Percentiles rank a stretch among this genome's conserved stretches.
These are phyloP conservation scores for Arctia plantaginis DNA, from an alignment of 2,888 invertebrate species.

Conservation along the genomic window DNA sequence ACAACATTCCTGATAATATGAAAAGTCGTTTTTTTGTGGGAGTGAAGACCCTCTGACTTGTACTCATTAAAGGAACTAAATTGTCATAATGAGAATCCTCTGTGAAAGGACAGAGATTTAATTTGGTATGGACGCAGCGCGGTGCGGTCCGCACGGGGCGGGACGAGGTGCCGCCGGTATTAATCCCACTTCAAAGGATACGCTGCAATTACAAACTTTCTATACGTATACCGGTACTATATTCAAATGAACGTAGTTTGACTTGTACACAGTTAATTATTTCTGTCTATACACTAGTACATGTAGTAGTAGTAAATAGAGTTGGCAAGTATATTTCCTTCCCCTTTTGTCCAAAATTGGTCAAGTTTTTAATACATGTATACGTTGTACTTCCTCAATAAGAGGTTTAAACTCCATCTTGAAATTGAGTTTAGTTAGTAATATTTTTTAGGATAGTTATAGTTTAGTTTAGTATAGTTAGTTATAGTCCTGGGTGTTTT, in stretches of 20 bases:
- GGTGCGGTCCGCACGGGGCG: conserved; percentile 49
- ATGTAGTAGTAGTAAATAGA: neutral
- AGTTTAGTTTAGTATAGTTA: no score
- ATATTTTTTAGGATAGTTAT: no score
- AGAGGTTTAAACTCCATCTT: no score
- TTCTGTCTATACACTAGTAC: conserved; percentile 31
- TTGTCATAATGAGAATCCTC: conserved; percentile 74
- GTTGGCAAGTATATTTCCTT: neutral
- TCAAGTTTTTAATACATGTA: neutral
- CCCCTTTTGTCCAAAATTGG: neutral
- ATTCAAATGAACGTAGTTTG: conserved; percentile 63
- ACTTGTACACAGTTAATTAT: conserved; percentile 62
- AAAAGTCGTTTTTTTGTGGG: conserved; percentile 21
- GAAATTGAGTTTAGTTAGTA: no score
- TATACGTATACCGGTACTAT: conserved; percentile 55
- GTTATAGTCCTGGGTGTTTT: no score
- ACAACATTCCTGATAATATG: conserved; percentile 6
- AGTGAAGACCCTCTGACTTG: conserved; percentile 44
- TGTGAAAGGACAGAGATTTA: conserved; percentile 76
- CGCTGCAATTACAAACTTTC: conserved; percentile 71
- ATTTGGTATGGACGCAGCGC: conserved; percentile 70
- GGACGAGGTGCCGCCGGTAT: conserved; percentile 60
- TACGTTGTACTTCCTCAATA: neutral
- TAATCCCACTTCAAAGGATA: conserved; percentile 85
- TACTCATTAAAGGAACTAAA: conserved; percentile 67